Evolutionary conservation across 2,113 vertebrate genomes (phyloP).

Genomic region (Rhegmatorhina hoffmannsi): DNA sequence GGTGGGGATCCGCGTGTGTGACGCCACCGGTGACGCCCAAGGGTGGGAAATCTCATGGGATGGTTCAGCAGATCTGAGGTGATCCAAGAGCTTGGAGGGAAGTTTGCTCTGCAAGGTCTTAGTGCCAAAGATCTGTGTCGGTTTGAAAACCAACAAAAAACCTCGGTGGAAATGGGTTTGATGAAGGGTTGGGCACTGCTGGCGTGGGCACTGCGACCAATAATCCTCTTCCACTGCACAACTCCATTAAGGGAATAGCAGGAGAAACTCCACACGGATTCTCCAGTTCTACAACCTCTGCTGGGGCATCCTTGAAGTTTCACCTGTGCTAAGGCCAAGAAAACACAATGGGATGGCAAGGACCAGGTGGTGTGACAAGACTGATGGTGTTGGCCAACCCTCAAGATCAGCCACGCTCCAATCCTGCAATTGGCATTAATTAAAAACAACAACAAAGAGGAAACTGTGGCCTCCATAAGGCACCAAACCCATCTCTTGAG

Average conservation of each 20-base stretch:
- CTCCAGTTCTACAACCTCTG: neutral
- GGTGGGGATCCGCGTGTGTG: neutral
- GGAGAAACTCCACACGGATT: neutral
- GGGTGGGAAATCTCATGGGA: neutral
- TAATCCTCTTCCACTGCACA: neutral
- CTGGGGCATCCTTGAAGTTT: neutral
- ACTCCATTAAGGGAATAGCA: neutral
- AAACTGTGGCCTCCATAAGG: constrained; percentile 59
- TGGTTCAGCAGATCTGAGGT: neutral
- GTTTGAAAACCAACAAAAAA: neutral
- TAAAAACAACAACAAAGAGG: neutral
- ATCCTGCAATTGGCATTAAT: neutral
- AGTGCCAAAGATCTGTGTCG: neutral
- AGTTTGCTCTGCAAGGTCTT: neutral
- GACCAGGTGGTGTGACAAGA: neutral
- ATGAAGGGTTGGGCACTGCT: neutral
- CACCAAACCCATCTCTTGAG: constrained; percentile 51
- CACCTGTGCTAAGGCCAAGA: neutral
- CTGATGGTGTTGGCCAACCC: neutral
- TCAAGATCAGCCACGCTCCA: neutral
- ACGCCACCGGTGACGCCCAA: neutral
- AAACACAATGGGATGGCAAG: neutral
- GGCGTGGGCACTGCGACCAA: neutral
- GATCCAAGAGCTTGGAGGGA: neutral
- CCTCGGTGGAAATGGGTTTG: neutral